Conservation (phyloP, 2,888 invertebrate species). For the Microctonus hyperodae region DNA sequence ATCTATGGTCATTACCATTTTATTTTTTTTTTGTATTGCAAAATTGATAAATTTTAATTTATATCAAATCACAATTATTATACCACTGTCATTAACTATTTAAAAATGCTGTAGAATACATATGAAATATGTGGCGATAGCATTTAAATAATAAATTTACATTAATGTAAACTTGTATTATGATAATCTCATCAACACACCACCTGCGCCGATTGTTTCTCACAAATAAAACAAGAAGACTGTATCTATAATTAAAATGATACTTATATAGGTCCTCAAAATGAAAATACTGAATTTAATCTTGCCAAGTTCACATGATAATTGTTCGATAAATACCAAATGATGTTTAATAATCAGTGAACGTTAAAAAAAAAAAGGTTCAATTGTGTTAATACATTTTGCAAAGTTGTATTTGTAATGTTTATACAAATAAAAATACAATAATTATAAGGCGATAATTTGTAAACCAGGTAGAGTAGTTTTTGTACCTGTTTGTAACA, state of each 20-base stretch:
- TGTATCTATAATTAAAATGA: conserved; percentile 8
- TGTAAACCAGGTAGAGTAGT: conserved; percentile 52
- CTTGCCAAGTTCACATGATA: conserved; percentile 10
- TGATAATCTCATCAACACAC: neutral
- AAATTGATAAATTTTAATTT: conserved; percentile 9
- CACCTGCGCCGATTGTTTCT: conserved; percentile 3
- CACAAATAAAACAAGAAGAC: conserved; percentile 10
- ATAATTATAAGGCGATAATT: conserved; percentile 37
- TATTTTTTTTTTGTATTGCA: conserved; percentile 14
- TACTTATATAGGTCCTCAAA: neutral
- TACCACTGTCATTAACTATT: neutral
- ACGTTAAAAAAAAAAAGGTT: neutral
- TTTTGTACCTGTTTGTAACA: conserved; percentile 62
- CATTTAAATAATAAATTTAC: neutral
- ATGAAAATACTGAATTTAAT: neutral
- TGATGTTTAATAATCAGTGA: neutral
- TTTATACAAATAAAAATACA: conserved; percentile 35
- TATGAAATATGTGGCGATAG: neutral
- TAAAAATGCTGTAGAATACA: neutral
- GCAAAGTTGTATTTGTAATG: conserved; percentile 34
- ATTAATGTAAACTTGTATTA: neutral
- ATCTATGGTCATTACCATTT: conserved; percentile 12
- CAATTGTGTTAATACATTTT: neutral
- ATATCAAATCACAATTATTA: neutral
- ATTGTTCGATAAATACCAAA: conserved; percentile 8